Base-by-base conservation (phyloP, 2,888 invertebrate genomes). In the Agrotis exclamationis region DNA sequence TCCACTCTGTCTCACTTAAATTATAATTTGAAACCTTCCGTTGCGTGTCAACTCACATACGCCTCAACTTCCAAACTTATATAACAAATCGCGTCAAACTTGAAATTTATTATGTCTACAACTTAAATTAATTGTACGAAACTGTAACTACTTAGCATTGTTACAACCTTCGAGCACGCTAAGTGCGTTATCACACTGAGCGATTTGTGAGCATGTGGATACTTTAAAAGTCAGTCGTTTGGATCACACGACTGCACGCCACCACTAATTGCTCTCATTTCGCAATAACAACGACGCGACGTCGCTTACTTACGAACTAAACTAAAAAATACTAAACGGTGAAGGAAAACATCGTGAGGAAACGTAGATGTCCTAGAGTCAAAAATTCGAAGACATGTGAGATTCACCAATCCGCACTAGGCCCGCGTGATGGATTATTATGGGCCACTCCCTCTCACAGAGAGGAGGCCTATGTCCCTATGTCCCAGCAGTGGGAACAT, bases 71-170 rank as follows among this genome's bases (percentile, higher is more conserved):
- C 13, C 9, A n/a, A 79, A 80, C 47, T 66, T 60, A 24, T 60
- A 24, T 70, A 74, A 68, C 70, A 71, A 67, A 80, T 76, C 71
- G n/a, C 33, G 16, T 57, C 53, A 70, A 74, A 70, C 50, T 79
- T 75, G 24, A 45, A 70, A 70, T 62, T 54, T 58, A 74, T 74
- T 58, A 33, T 65, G 51, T 56, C 47, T 53, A 60, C 39, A 75
- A 80, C 71, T 80, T 54, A 76, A 67, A 75, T 76, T 51, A 76
- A 80, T 54, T 76, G 33, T 44, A 64, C 56, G 57, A 64, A 76
- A 57, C 63, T 58, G 47, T 69, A 64, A 56, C 51, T 72, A 66
- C 24, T 72, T 51, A 62, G 51, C 54, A 63, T 65, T 80, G 51
- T 69, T 54, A 48, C 48, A 63, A 53, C 45, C n/a, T 60, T 59